Conservation (phyloP, 1,140 invertebrate species). For the Atta cephalotes region DNA sequence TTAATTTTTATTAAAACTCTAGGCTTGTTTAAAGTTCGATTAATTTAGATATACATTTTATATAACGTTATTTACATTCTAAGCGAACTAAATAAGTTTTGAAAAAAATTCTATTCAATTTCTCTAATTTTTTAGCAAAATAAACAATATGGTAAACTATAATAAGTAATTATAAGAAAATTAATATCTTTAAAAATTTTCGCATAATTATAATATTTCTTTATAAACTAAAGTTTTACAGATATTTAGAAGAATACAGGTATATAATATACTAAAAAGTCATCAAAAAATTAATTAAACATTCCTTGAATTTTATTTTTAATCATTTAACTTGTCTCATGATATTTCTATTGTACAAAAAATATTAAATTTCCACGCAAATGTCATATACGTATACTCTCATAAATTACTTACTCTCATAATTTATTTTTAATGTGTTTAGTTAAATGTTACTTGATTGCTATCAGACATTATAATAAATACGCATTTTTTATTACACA, state of each 20-base stretch:
- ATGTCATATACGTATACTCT: background rate
- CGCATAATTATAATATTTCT: background rate
- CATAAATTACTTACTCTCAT: background rate
- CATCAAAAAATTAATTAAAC: background rate
- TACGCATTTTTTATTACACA: background rate
- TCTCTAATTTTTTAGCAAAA: background rate
- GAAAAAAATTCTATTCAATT: background rate
- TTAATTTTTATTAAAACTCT: slow-evolving; percentile 9
- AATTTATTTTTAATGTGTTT: background rate
- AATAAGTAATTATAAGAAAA: background rate
- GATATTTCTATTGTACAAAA: background rate
- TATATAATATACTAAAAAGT: background rate
- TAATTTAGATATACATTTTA: background rate
- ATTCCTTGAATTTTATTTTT: background rate
- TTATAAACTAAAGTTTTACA: background rate
- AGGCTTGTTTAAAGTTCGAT: background rate
- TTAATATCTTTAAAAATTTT: background rate
- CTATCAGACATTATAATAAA: background rate
- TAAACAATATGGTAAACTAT: background rate
- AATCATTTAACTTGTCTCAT: background rate
- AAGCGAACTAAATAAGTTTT: background rate
- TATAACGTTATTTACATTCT: no score
- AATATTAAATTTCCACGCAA: background rate
- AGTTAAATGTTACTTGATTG: background rate
- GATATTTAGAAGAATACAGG: background rate